A percentile compares a stretch with the other conserved stretches of the same genome.
phyloP scores from a whole-genome alignment of 2,797 vertebrate genomes.

The Pitangus sulphuratus region DNA sequence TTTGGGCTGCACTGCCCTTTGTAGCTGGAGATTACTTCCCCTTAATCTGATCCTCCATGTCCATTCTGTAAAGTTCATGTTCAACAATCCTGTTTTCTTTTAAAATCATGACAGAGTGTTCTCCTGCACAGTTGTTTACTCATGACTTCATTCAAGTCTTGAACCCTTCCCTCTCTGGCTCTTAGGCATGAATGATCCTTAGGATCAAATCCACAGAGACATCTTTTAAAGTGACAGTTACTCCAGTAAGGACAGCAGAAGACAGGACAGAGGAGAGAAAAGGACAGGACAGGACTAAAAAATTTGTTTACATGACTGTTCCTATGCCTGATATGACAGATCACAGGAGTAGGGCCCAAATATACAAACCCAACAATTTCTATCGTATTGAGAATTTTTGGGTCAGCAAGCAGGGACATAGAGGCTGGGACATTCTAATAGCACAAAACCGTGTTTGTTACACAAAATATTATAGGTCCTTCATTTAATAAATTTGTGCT shows the following conservation, averaged over 20 bases:
- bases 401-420: neutral
- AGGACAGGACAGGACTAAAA: neutral
- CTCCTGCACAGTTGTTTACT: neutral
- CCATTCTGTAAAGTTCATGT: constrained; percentile 2
- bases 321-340: neutral
- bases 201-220: neutral
- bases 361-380: neutral
- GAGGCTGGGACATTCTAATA: neutral
- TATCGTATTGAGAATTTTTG: neutral
- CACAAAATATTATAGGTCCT: neutral
- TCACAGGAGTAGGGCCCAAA: neutral
- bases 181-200: neutral
- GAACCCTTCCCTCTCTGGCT: neutral
- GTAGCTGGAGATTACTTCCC: neutral
- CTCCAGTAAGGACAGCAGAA: neutral
- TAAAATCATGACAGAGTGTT: neutral
- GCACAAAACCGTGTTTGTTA: neutral
- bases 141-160: neutral
- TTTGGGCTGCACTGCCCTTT: neutral
- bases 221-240: neutral
- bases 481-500: neutral
- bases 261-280: neutral
- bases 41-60: neutral
- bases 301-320: neutral
- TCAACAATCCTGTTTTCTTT: neutral